These are phyloP conservation scores for Pharmacophagus antenor DNA, from an alignment of 2,888 invertebrate species.

Conservation along the genomic window DNA sequence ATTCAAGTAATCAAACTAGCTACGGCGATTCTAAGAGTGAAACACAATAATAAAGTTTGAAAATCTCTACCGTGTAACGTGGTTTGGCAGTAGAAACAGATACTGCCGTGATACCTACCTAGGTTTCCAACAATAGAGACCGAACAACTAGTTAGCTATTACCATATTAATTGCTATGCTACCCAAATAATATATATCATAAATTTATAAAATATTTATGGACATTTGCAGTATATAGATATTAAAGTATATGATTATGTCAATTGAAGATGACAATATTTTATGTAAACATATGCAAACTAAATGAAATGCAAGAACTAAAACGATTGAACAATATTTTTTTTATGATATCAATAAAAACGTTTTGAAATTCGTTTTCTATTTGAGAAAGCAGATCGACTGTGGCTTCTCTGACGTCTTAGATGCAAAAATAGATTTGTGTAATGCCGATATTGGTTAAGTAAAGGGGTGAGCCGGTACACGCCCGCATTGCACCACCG, in stretches of 20 bases:
- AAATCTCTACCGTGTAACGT: too few species aligned
- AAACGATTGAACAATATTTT: background rate
- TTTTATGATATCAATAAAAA: background rate
- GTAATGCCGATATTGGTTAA: slow-evolving; percentile 14
- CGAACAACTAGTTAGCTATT: background rate
- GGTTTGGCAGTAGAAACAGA: too few species aligned
- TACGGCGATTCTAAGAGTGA: too few species aligned
- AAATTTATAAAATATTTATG: too few species aligned
- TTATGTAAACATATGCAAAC: background rate
- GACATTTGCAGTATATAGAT: background rate
- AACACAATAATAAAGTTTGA: too few species aligned
- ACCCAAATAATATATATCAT: too few species aligned
- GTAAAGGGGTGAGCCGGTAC: slow-evolving; percentile 11
- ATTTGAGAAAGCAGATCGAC: background rate
- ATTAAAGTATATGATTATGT: too few species aligned
- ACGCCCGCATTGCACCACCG: slow-evolving; percentile 23
- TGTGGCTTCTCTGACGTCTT: slow-evolving; percentile 26
- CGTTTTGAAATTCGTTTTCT: too few species aligned
- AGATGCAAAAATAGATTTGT: slow-evolving; percentile 25
- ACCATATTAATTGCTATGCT: background rate
- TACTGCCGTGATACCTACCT: too few species aligned
- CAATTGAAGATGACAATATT: background rate
- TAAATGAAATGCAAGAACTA: background rate
- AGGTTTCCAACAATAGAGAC: too few species aligned
- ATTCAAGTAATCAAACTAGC: too few species aligned